Evolutionary conservation across 2,113 vertebrate species (phyloP).

Genomic region (Andinoacara biseriatus): DNA sequence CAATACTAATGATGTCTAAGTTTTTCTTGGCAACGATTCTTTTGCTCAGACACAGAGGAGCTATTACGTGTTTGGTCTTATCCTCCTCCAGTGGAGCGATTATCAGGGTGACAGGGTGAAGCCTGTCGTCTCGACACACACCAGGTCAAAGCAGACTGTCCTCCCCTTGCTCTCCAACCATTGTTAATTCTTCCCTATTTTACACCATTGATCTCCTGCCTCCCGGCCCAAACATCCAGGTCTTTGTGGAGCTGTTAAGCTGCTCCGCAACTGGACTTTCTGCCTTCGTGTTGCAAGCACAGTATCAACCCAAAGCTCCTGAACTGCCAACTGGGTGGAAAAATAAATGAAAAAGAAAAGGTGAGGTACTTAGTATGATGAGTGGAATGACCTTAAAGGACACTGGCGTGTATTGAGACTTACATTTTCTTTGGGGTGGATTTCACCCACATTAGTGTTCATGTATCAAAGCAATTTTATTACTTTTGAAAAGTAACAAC

Average conservation of each 20-base stretch:
- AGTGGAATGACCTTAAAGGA: conserved; percentile 5
- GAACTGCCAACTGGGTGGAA: conserved; percentile 16
- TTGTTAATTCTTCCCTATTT: conserved; percentile 74
- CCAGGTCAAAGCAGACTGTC: conserved; percentile 58
- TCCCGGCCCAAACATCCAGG: conserved; percentile 52
- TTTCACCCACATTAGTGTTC: too few relatives aligned
- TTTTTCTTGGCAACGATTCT: conserved; percentile 4
- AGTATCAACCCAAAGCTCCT: conserved; percentile 44
- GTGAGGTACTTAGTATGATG: conserved; percentile 2
- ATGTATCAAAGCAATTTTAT: too few relatives aligned
- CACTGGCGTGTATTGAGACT: not conserved
- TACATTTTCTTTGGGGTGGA: too few relatives aligned
- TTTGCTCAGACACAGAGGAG: conserved; percentile 16
- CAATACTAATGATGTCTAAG: not conserved
- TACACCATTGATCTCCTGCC: conserved; percentile 76
- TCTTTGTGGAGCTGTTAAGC: conserved; percentile 72
- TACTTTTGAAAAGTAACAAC: too few relatives aligned
- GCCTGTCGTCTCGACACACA: conserved; percentile 48
- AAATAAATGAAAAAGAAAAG: conserved; percentile 26
- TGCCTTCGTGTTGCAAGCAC: conserved; percentile 45
- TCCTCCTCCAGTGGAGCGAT: conserved; percentile 34
- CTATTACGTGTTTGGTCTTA: conserved; percentile 37
- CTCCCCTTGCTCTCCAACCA: conserved; percentile 53
- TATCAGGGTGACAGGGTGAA: conserved; percentile 49
- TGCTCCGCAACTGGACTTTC: conserved; percentile 52